phyloP scores from a whole-genome alignment of 2,797 vertebrate genomes.

The Moxostoma hubbsi region DNA sequence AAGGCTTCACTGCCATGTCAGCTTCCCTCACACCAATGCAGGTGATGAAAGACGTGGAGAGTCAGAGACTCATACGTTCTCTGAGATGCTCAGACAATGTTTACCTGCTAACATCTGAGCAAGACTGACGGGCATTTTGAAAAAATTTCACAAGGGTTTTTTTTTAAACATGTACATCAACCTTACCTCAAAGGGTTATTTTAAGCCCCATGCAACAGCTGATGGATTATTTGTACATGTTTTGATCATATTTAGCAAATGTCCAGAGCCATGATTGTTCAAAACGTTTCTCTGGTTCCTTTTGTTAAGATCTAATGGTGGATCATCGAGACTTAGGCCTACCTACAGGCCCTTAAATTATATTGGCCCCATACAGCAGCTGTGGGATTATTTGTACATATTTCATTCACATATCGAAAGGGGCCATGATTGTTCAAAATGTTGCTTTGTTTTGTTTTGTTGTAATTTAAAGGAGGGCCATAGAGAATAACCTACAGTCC shows the following conservation, averaged over 20 bases:
- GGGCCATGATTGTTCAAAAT: background rate
- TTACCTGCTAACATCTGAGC: background rate
- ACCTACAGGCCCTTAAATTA: background rate
- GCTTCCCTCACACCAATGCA: conserved; percentile 64
- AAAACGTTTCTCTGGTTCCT: too few species aligned
- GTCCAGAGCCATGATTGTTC: background rate
- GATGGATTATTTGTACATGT: background rate
- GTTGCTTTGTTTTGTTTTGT: background rate
- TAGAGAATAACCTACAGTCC: background rate
- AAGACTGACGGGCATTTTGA: background rate
- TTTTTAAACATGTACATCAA: background rate
- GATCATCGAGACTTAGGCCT: too few species aligned
- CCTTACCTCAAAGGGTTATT: too few species aligned
- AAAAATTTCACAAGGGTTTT: background rate
- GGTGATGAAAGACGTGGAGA: conserved; percentile 42
- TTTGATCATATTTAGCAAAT: background rate
- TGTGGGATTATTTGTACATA: background rate
- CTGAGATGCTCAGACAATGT: background rate
- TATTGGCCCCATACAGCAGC: background rate
- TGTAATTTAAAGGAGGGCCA: background rate
- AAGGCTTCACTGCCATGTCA: conserved; percentile 63
- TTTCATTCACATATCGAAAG: background rate
- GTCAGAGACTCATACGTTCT: background rate
- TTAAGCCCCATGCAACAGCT: too few species aligned
- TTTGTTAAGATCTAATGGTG: too few species aligned